Percentiles rank a stretch among this genome's conserved stretches.
Evolutionary conservation across 2,888 invertebrate species (phyloP).

Genomic region (Pseudeuparius sepicola): DNA sequence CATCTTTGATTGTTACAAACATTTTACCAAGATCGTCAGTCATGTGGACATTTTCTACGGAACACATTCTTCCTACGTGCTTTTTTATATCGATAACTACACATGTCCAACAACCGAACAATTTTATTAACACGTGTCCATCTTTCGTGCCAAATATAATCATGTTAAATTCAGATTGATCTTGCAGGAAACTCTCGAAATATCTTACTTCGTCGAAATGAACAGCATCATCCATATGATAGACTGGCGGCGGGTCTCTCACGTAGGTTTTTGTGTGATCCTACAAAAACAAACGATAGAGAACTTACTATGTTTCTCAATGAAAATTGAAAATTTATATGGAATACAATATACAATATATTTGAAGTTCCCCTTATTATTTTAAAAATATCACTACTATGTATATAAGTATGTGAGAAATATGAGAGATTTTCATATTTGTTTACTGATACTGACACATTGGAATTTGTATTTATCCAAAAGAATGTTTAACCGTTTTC

Average conservation of each 20-base stretch:
- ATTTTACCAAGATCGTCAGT: conserved; percentile 62
- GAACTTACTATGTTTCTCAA: background rate
- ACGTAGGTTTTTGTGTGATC: conserved; percentile 35
- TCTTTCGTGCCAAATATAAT: conserved; percentile 68
- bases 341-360: conserved; percentile 29
- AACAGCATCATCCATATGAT: conserved; percentile 35
- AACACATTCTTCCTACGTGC: conserved; percentile 45
- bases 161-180: conserved; percentile 58
- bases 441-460: no score
- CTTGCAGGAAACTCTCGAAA: conserved; percentile 47
- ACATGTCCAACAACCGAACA: conserved; percentile 78
- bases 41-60: conserved; percentile 54
- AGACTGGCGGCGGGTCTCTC: conserved; percentile 41
- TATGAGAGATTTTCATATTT: no score
- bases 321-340: conserved; percentile 6
- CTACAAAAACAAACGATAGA: conserved; percentile 26
- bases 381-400: no score
- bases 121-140: conserved; percentile 63
- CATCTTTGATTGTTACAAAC: conserved; percentile 51
- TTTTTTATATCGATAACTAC: conserved; percentile 55
- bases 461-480: no score
- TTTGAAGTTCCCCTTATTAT: conserved; percentile 31
- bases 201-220: conserved; percentile 48
- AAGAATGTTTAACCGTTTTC: no score
- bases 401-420: no score